These are phyloP conservation scores for Formica exsecta DNA, from an alignment of 1,140 invertebrate genomes.

Conservation along the genomic window DNA sequence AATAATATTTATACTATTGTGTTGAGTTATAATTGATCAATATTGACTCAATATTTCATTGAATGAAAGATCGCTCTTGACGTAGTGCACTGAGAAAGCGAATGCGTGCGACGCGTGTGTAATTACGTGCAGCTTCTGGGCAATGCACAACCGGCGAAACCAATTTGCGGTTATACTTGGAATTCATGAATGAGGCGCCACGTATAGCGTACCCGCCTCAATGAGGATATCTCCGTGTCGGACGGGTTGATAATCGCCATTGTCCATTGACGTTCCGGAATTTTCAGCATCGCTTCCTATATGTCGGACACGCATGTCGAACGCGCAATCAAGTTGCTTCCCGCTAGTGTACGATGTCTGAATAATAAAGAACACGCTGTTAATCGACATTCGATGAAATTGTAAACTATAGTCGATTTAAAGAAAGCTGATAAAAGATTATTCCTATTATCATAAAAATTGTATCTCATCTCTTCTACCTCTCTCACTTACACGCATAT, in stretches of 20 bases:
- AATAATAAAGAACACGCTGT: conserved; percentile 10
- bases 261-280: conserved; percentile 56
- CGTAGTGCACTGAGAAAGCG: neutral
- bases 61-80: neutral
- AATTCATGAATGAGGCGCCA: conserved; percentile 66
- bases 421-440: neutral
- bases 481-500: neutral
- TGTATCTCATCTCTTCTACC: neutral
- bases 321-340: conserved; percentile 3
- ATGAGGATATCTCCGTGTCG: conserved; percentile 55
- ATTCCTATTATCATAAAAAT: neutral
- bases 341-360: conserved; percentile 2
- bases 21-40: neutral
- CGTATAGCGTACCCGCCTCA: conserved; percentile 29
- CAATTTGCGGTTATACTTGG: conserved; percentile 62
- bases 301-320: conserved; percentile 39
- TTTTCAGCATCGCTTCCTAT: conserved; percentile 49
- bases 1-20: neutral
- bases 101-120: conserved; percentile 23
- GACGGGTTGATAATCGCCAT: conserved; percentile 31
- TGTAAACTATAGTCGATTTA: neutral
- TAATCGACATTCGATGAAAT: neutral
- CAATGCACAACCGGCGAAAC: conserved; percentile 38
- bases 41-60: neutral
- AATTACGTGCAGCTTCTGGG: conserved; percentile 39